Conservation (phyloP, 2,797 vertebrate species). For the Muscicapa striata region DNA sequence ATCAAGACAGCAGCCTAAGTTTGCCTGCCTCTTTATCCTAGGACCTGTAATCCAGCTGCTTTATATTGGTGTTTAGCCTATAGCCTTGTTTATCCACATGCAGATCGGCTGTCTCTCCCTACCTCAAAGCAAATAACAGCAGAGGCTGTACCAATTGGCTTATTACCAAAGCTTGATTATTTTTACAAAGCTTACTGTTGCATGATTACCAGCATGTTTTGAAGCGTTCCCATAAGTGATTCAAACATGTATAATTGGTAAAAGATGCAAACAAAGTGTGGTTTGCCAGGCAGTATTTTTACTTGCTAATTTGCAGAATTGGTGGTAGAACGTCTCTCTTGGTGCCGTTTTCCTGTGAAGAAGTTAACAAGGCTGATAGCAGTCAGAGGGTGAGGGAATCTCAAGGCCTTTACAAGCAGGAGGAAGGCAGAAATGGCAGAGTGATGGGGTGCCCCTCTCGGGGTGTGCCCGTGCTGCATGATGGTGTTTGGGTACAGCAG, state of each 20-base stretch:
- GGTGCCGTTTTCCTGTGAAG: background rate
- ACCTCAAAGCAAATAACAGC: background rate
- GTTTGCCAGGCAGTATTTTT: background rate
- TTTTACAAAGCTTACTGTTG: conserved; percentile 25
- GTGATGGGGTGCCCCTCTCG: fast-evolving
- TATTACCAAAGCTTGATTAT: conserved; percentile 14
- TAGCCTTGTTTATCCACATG: background rate
- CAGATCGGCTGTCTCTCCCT: background rate
- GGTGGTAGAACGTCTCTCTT: background rate
- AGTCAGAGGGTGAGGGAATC: background rate
- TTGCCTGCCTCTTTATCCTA: background rate
- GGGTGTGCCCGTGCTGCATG: fast-evolving
- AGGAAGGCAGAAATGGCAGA: background rate
- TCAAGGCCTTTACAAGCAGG: background rate
- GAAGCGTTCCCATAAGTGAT: conserved; percentile 1
- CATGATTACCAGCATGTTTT: conserved; percentile 8
- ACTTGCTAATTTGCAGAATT: conserved; percentile 3
- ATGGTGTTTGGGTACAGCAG: background rate
- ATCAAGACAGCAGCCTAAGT: background rate
- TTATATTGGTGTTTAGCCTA: background rate
- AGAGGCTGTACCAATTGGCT: background rate
- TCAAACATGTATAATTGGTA: conserved; percentile 21
- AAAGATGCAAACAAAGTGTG: conserved; percentile 22
- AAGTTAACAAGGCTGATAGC: background rate
- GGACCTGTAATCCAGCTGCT: background rate